Evolutionary conservation across 2,113 vertebrate genomes (phyloP).

Genomic region (Forbesichthys papilliferus): DNA sequence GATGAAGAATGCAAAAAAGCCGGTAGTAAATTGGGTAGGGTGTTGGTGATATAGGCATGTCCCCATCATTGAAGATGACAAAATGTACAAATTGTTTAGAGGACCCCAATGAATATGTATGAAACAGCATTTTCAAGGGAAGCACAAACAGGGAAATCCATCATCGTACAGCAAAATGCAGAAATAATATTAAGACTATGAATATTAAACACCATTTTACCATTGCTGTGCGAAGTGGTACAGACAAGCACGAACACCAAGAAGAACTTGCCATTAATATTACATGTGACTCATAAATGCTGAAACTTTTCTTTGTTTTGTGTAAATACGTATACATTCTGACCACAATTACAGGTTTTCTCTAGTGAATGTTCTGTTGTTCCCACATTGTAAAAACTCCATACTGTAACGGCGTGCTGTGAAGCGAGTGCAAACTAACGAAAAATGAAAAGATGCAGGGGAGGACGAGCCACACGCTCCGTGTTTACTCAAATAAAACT

Average conservation of each 20-base stretch:
- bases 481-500: too few relatives aligned
- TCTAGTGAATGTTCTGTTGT: not conserved
- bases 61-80: constrained; percentile 77
- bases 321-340: constrained; percentile 59
- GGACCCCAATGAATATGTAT: constrained; percentile 79
- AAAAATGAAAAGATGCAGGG: too few relatives aligned
- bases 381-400: too few relatives aligned
- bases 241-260: constrained; percentile 44
- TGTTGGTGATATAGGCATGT: constrained; percentile 36
- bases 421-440: too few relatives aligned
- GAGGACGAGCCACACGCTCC: too few relatives aligned
- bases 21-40: constrained; percentile 12
- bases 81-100: constrained; percentile 80
- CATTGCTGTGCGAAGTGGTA: constrained; percentile 31
- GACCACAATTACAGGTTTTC: constrained; percentile 14
- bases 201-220: constrained; percentile 73
- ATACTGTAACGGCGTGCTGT: too few relatives aligned
- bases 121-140: constrained; percentile 75
- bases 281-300: constrained; percentile 41
- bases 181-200: constrained; percentile 74
- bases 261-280: constrained; percentile 58
- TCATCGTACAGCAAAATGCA: constrained; percentile 72
- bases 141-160: constrained; percentile 75
- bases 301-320: constrained; percentile 42
- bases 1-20: constrained; percentile 55